Evolutionary conservation across 2,888 invertebrate species (phyloP).

Genomic region (Biston betularia): DNA sequence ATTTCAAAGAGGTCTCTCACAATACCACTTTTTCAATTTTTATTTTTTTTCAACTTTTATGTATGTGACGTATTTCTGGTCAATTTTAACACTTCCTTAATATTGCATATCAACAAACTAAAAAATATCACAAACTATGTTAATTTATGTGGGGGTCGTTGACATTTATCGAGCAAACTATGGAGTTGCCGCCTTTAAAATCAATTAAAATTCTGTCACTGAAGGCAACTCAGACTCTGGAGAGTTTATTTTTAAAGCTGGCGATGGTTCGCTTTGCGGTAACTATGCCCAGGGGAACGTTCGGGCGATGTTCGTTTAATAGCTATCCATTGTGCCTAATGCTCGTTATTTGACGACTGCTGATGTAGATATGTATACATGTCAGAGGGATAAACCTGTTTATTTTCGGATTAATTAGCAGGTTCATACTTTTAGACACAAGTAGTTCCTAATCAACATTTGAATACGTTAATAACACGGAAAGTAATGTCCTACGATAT

Average conservation of each 20-base stretch:
- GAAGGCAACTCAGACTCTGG: conserved; percentile 49
- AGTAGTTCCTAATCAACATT: no score
- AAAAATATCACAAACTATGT: neutral
- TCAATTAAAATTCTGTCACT: conserved; percentile 64
- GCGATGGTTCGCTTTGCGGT: conserved; percentile 56
- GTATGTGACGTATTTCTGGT: conserved; percentile 6
- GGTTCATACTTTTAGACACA: neutral
- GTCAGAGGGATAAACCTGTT: conserved; percentile 18
- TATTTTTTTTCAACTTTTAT: conserved; percentile 42
- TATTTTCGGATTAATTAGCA: conserved; percentile 31
- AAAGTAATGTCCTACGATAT: neutral
- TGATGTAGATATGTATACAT: conserved; percentile 35
- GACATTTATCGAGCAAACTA: conserved; percentile 16
- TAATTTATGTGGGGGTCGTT: neutral
- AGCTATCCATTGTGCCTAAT: conserved; percentile 67
- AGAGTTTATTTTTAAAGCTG: conserved; percentile 65
- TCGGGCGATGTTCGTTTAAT: conserved; percentile 68
- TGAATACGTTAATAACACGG: neutral
- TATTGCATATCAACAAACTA: neutral
- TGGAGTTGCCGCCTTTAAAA: conserved; percentile 43
- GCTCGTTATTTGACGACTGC: conserved; percentile 51
- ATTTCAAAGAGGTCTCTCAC: conserved; percentile 49
- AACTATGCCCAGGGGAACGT: conserved; percentile 66
- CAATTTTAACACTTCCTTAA: neutral
- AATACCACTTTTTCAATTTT: conserved; percentile 46